A percentile compares a stretch with the other conserved stretches of the same genome.
phyloP scores from a whole-genome alignment of 2,888 invertebrate genomes.

The Osmoderma eremita region DNA sequence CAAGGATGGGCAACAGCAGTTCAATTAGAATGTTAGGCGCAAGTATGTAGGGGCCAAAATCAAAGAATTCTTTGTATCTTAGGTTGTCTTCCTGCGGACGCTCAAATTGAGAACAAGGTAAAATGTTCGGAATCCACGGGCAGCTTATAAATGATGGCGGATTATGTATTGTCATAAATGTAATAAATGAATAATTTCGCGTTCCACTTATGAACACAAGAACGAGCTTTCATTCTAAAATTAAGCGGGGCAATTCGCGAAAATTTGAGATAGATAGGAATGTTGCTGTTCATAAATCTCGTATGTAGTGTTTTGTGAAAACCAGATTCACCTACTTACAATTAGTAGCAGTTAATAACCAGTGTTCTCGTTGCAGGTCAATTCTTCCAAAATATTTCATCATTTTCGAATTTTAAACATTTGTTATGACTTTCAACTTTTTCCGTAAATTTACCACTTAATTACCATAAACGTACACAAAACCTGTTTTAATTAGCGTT shows the following conservation, averaged over 20 bases:
- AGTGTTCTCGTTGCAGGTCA: no score
- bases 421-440: no score
- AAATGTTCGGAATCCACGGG: neutral
- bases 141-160: conserved; percentile 34
- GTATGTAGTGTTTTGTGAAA: neutral
- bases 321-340: conserved; percentile 7
- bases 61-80: conserved; percentile 35
- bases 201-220: conserved; percentile 28
- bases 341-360: no score
- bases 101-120: conserved; percentile 36
- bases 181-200: conserved; percentile 36
- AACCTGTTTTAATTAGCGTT: no score
- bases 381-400: no score
- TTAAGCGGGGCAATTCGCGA: conserved; percentile 9
- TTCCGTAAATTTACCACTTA: no score
- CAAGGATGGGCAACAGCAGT: conserved; percentile 45
- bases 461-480: no score
- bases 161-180: conserved; percentile 36
- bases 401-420: no score
- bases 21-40: conserved; percentile 25
- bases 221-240: conserved; percentile 31
- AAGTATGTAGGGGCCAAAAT: conserved; percentile 18
- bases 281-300: conserved; percentile 14
- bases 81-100: conserved; percentile 27
- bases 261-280: conserved; percentile 16